Evolutionary conservation across 2,113 vertebrate genomes (phyloP).

Genomic region (Archilochus colubris): DNA sequence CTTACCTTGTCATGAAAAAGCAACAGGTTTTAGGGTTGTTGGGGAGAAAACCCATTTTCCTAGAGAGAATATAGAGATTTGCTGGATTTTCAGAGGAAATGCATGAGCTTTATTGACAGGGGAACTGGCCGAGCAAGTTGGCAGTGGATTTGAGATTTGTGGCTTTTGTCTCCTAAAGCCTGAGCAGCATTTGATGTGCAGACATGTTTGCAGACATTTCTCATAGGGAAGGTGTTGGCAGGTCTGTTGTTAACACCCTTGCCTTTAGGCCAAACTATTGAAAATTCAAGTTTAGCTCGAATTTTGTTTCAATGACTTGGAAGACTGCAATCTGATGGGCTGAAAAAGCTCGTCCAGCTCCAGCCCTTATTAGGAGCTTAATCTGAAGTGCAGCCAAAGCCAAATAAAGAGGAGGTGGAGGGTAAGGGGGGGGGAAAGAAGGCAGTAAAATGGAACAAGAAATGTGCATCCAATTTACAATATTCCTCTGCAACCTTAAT

Average conservation of each 20-base stretch:
- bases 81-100: not conserved
- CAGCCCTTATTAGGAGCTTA: slow-evolving; percentile 66
- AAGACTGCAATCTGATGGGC: slow-evolving; percentile 57
- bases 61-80: not conserved
- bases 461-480: slow-evolving; percentile 65
- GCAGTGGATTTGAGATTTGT: slow-evolving; percentile 5
- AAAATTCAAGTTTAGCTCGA: slow-evolving; percentile 66
- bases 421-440: not conserved
- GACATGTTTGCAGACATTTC: slow-evolving; percentile 53
- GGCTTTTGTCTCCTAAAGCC: slow-evolving; percentile 57
- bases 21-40: not conserved
- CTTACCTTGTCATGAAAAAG: not conserved
- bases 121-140: not conserved
- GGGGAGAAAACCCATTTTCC: not conserved
- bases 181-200: slow-evolving; percentile 33
- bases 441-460: slow-evolving; percentile 43
- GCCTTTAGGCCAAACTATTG: slow-evolving; percentile 64
- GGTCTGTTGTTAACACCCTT: slow-evolving; percentile 63
- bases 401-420: not conserved
- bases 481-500: slow-evolving; percentile 52
- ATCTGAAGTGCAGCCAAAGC: slow-evolving; percentile 41
- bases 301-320: slow-evolving; percentile 57
- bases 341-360: slow-evolving; percentile 41
- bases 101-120: not conserved
- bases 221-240: slow-evolving; percentile 58